Percentiles rank a stretch among this genome's conserved stretches.
These are phyloP conservation scores for Tympanuchus pallidicinctus DNA, from an alignment of 2,113 vertebrate genomes.

Conservation along the genomic window DNA sequence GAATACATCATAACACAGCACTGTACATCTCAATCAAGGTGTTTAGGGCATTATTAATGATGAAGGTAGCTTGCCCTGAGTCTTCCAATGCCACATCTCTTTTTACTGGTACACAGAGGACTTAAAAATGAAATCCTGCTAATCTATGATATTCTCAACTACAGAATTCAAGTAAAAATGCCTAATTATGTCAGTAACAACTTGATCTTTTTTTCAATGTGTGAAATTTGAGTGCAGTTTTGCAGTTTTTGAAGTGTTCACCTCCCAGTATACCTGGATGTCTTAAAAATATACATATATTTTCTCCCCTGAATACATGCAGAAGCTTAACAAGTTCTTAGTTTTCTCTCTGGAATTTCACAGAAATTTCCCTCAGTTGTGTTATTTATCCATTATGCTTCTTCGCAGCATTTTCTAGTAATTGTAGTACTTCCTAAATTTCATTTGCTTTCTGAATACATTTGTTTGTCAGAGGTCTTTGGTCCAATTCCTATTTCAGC, in stretches of 20 bases:
- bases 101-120: neutral
- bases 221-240: neutral
- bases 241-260: neutral
- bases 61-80: neutral
- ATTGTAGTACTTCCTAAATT: constrained; percentile 1
- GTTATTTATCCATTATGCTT: neutral
- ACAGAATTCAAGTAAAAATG: neutral
- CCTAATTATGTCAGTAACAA: neutral
- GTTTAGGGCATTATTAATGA: neutral
- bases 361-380: neutral
- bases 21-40: neutral
- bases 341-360: neutral
- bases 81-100: neutral
- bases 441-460: constrained; percentile 14
- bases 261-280: neutral
- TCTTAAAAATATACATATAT: neutral
- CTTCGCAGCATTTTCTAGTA: constrained; percentile 1
- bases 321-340: neutral
- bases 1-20: rapidly evolving
- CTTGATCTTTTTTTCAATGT: neutral
- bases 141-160: neutral
- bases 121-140: neutral
- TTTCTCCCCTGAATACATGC: neutral
- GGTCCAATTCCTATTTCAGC: neutral
- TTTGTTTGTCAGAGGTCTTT: neutral